phyloP scores from a whole-genome alignment of 2,797 vertebrate species.

The Pangasius djambal region DNA sequence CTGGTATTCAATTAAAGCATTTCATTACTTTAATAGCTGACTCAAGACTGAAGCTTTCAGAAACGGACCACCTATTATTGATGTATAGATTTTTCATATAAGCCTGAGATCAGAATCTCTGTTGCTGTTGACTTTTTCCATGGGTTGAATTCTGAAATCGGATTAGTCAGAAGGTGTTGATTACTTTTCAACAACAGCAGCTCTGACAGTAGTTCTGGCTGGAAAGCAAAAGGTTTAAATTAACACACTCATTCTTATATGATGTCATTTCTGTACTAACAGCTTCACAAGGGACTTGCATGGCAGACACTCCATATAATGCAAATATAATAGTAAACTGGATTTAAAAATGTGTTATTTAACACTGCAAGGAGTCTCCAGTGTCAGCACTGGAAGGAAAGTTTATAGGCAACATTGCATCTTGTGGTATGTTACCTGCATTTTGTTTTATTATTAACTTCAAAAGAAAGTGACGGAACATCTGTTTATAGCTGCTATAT shows the following conservation, averaged over 20 bases:
- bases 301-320: too few relatives aligned
- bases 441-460: not conserved
- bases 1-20: conserved; percentile 39
- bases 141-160: conserved; percentile 5
- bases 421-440: not conserved
- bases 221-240: not conserved
- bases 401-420: not conserved
- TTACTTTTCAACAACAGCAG: not conserved
- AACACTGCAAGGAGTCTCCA: not conserved
- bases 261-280: not conserved
- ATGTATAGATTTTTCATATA: conserved; percentile 43
- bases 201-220: not conserved
- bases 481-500: not conserved
- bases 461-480: not conserved
- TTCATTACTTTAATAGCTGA: conserved; percentile 54
- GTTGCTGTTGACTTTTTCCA: conserved; percentile 28
- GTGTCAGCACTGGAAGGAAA: not conserved
- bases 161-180: not conserved
- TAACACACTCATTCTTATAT: not conserved
- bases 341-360: not conserved
- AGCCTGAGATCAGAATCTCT: conserved; percentile 16
- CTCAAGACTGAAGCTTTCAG: conserved; percentile 30
- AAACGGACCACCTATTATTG: conserved; percentile 4
- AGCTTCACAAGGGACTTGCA: not conserved
- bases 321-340: too few relatives aligned